These are phyloP conservation scores for Torymus auratus DNA, from an alignment of 2,888 invertebrate species.

Conservation along the genomic window DNA sequence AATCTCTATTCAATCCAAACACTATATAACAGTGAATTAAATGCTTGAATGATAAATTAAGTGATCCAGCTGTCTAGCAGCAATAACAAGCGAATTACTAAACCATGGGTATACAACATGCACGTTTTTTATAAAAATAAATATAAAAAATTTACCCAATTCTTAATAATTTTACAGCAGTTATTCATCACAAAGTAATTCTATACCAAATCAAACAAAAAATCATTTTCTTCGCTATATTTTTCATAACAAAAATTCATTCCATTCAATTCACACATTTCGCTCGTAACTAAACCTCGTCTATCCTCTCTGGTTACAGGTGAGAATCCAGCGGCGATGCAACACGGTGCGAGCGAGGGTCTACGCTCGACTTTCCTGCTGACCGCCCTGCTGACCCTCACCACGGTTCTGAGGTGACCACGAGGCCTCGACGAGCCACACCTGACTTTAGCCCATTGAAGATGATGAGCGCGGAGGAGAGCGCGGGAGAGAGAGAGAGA, in stretches of 20 bases:
- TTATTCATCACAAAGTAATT: no score
- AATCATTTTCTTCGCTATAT: no score
- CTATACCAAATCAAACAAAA: no score
- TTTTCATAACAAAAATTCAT: neutral
- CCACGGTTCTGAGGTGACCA: slow-evolving; percentile 73
- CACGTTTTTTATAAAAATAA: no score
- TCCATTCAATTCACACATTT: neutral
- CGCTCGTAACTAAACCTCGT: slow-evolving; percentile 1
- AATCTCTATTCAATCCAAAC: no score
- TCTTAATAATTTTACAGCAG: no score
- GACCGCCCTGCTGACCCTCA: slow-evolving; percentile 67
- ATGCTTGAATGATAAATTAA: no score
- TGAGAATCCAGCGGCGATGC: slow-evolving; percentile 75
- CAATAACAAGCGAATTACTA: no score
- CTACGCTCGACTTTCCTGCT: slow-evolving; percentile 67
- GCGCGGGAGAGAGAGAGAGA: neutral
- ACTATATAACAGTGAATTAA: no score
- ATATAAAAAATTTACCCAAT: no score
- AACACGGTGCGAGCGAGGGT: slow-evolving; percentile 69
- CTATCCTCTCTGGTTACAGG: slow-evolving; percentile 66
- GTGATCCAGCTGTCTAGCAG: no score
- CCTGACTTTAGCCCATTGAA: slow-evolving; percentile 44
- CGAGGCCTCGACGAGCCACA: slow-evolving; percentile 64
- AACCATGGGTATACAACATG: no score
- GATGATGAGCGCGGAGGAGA: neutral